phyloP scores from a whole-genome alignment of 2,113 vertebrate species.

The Addax nasomaculatus region DNA sequence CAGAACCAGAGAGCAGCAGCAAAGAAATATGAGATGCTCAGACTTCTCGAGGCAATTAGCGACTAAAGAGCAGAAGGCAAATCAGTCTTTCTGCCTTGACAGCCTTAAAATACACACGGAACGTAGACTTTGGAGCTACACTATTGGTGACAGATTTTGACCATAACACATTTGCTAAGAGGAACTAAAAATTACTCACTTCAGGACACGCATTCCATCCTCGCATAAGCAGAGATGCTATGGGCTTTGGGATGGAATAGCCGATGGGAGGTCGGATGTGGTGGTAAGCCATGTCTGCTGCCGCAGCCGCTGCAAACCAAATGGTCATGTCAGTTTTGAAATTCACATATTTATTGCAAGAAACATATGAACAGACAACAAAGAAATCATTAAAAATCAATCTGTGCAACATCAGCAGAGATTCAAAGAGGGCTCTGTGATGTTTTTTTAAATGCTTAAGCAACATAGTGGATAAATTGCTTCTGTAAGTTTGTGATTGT shows the following conservation, averaged over 20 bases:
- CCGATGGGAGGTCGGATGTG: conserved; percentile 93
- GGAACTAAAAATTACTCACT: conserved; percentile 80
- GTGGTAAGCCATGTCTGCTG: conserved; percentile 96
- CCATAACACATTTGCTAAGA: conserved; percentile 49
- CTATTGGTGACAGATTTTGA: conserved; percentile 44
- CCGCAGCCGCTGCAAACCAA: conserved; percentile 85
- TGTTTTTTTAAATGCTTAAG: background rate
- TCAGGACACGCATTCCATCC: conserved; percentile 94
- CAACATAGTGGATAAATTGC: background rate
- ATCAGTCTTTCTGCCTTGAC: conserved; percentile 33
- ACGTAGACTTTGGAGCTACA: conserved; percentile 29
- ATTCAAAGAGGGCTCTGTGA: background rate
- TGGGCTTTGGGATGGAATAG: conserved; percentile 94
- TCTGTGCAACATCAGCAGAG: background rate
- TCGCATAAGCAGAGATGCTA: conserved; percentile 90
- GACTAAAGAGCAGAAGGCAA: conserved; percentile 49
- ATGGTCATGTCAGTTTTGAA: background rate
- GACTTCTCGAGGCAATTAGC: conserved; percentile 54
- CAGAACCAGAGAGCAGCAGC: conserved; percentile 39
- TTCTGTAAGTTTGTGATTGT: background rate
- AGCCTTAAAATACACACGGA: conserved; percentile 46
- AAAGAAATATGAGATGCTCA: conserved; percentile 43
- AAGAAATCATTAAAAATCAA: background rate
- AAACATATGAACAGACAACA: background rate
- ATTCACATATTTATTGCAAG: accelerated